A percentile compares a stretch with the other conserved stretches of the same genome.
Conservation (phyloP, 2,113 vertebrate genomes). For the Cheilinus undulatus region DNA sequence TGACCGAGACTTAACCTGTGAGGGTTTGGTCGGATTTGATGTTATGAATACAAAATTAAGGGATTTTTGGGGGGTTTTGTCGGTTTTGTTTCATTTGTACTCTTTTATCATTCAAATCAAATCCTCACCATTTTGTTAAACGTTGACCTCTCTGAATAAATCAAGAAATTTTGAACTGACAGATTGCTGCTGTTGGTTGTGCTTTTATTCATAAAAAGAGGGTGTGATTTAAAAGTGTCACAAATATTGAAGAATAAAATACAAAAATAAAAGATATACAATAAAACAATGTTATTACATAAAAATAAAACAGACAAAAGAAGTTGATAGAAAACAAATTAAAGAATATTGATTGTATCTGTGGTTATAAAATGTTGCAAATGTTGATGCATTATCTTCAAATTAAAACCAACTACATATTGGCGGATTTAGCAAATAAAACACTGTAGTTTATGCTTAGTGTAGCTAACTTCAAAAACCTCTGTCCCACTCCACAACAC, state of each 20-base stretch:
- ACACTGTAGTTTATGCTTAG: conserved; percentile 3
- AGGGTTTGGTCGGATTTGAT: conserved; percentile 53
- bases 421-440: too few species aligned
- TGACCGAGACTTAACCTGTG: conserved; percentile 69
- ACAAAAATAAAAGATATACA: not conserved
- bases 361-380: too few species aligned
- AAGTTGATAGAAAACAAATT: too few species aligned
- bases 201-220: not conserved
- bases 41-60: conserved; percentile 71
- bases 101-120: conserved; percentile 51
- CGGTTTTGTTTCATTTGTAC: conserved; percentile 46
- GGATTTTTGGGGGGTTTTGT: conserved; percentile 27
- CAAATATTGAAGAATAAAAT: too few species aligned
- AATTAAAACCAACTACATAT: too few species aligned
- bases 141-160: conserved; percentile 8
- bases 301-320: not conserved
- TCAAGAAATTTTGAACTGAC: not conserved
- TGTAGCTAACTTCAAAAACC: conserved; percentile 34
- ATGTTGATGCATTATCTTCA: too few species aligned
- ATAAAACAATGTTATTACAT: not conserved
- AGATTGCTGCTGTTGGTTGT: not conserved
- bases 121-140: conserved; percentile 6
- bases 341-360: too few species aligned
- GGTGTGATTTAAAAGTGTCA: conserved; percentile 3
- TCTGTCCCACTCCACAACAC: conserved; percentile 43